Conservation (phyloP, 2,113 vertebrate genomes). For the Lates calcarifer region DNA sequence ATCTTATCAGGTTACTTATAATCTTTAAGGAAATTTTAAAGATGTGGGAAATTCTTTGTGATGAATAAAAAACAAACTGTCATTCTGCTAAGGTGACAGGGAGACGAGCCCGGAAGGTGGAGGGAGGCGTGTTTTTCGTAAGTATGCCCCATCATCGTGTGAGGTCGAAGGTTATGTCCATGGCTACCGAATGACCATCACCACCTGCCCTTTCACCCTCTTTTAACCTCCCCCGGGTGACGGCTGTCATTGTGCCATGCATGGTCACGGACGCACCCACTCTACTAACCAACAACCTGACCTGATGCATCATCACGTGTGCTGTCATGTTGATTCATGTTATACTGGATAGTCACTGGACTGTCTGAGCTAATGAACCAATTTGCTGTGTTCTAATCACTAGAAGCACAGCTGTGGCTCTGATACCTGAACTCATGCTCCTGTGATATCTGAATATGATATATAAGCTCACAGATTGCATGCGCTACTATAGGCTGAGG, state of each 20-base stretch:
- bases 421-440: background rate
- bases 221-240: slow-evolving; percentile 44
- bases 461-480: background rate
- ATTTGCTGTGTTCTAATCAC: background rate
- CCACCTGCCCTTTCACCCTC: slow-evolving; percentile 40
- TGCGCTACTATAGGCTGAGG: background rate
- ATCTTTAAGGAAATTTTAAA: background rate
- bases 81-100: slow-evolving; percentile 83
- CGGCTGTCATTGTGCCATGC: slow-evolving; percentile 40
- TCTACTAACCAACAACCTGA: slow-evolving; percentile 57
- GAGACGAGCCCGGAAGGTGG: slow-evolving; percentile 86
- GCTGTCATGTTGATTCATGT: slow-evolving; percentile 18
- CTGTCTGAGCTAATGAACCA: slow-evolving; percentile 1
- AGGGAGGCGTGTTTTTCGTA: slow-evolving; percentile 87
- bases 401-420: background rate
- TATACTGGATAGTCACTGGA: background rate
- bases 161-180: slow-evolving; percentile 40
- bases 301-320: slow-evolving; percentile 28
- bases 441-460: background rate
- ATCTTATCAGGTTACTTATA: background rate
- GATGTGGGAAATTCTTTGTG: background rate
- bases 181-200: slow-evolving; percentile 24
- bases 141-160: slow-evolving; percentile 74
- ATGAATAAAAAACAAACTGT: slow-evolving; percentile 76
- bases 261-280: slow-evolving; percentile 52